Conservation (phyloP, 2,888 invertebrate genomes). For the Megaustenia siamemsis region DNA sequence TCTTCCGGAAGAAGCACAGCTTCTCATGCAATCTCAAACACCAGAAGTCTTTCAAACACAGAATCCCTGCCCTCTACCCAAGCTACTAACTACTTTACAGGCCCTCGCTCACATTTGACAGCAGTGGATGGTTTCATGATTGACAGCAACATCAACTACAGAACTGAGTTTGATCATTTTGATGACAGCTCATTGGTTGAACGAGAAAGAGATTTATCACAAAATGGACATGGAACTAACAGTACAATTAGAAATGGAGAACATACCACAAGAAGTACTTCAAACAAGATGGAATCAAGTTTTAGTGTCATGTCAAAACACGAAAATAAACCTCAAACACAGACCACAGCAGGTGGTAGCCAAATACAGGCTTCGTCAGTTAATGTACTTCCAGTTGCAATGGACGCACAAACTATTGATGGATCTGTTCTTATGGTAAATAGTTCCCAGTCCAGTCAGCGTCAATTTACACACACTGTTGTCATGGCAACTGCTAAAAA, state of each 20-base stretch:
- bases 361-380: not conserved
- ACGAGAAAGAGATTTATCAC: not conserved
- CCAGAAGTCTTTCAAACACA: too few relatives aligned
- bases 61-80: not conserved
- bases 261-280: not conserved
- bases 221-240: not conserved
- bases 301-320: not conserved
- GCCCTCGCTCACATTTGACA: not conserved
- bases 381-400: too few relatives aligned
- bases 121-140: not conserved
- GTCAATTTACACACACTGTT: too few relatives aligned
- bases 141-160: not conserved
- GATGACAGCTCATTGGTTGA: not conserved
- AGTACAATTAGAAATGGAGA: not conserved
- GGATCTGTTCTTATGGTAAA: too few relatives aligned
- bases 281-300: not conserved
- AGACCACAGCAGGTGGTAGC: not conserved
- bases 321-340: not conserved
- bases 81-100: not conserved
- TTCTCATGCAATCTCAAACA: too few relatives aligned
- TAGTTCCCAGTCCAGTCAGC: too few relatives aligned
- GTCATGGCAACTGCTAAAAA: too few relatives aligned
- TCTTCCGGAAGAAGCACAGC: not conserved
- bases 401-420: too few relatives aligned
- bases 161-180: not conserved